Base-by-base conservation (phyloP, 2,797 vertebrate species). In the Lacerta agilis region DNA sequence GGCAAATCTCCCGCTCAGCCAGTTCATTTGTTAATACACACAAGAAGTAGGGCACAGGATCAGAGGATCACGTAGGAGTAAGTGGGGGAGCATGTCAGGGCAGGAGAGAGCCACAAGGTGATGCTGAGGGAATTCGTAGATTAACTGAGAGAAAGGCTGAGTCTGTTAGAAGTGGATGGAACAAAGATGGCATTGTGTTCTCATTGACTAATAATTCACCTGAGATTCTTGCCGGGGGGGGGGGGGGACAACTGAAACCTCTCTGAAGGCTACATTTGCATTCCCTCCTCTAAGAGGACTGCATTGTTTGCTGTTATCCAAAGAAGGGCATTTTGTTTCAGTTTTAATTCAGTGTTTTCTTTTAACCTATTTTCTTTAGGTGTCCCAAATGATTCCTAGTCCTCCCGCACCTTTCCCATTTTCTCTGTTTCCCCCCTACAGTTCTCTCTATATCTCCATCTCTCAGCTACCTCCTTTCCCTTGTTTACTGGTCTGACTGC, bases 31-130 rank as follows among this genome's bases (percentile, higher is more conserved):
- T 72, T 86, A 33, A 29, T 88, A 85, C 82, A 75, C 58, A 80
- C 33, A n/a, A 38, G 49, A 49, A 81, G 36, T 76, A 83, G n/a
- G 71, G 58, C 18, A 45, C 80, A 36, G 23, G 85, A 7, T 79
- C 29, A 66, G 86, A 83, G n/a, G 27, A 72, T 55, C 38, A 55
- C 11, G 38, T 27, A 1, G n/a, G 69, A 75, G 55, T 87, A 79
- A 64, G 8, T 82, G 66, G 75, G 79, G 85, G 75, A 73, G 67
- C 82, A 85, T 43, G 13, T 79, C 27, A 82, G 71, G 84, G n/a
- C 18, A 29, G 79, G 55, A 55, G 71, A 58, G 2, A 49, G 43
- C 45, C 61, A 38, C 49, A 61, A 82, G 79, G 79, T 61, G 41
- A 67, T 0, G 1, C 1, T 25, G 61, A 27, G 72, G 29, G 67